Base-by-base conservation (phyloP, 1,140 invertebrate species). In the Lucilia cuprina region DNA sequence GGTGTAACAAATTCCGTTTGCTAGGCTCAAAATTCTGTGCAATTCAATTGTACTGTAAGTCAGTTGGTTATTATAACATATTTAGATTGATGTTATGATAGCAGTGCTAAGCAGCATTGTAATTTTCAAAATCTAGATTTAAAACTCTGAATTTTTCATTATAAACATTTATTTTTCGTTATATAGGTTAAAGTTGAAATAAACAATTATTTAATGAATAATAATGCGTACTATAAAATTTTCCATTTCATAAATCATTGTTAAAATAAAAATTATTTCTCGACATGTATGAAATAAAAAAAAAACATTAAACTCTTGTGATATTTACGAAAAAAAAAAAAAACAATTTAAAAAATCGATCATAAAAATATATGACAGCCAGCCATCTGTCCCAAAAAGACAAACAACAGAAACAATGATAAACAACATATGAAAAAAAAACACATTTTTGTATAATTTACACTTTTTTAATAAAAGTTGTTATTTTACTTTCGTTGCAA, bases 161-260 rank as follows among this genome's bases (percentile, higher is more conserved):
- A 30, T 30, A 30, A 30, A 30, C 25, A 30, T 30, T 30, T 30
- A 30, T 30, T 41, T 41, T 5, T 41, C 41, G 41, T 41, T 41
- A 41, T 41, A 41, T 41, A 41, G 41, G 41, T 41, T 41, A 41
- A 2, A 41, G 10, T 5, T 0, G 41, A 7, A 7, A 41, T 8
- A 7, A 41, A 41, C 41, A 41, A 41, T 41, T 41, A 41, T 41
- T 41, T 41, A 41, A 41, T 41, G 41, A 41, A 41, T 41, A 41
- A 41, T 8, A 3, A 41, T 41, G 41, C 41, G 41, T 41, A 41
- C 41, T 41, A 41, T 10, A 41, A 70, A 70, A 21, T 70, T 70
- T 70, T n/a, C 65, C 65, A 70, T 70, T 70, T 70, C 65, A 70
- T 70, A 70, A 70, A 70, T 70, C 65, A 70, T 70, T 70, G 2